These are phyloP conservation scores for Brachyistius frenatus DNA, from an alignment of 2,113 vertebrate species.

Conservation along the genomic window DNA sequence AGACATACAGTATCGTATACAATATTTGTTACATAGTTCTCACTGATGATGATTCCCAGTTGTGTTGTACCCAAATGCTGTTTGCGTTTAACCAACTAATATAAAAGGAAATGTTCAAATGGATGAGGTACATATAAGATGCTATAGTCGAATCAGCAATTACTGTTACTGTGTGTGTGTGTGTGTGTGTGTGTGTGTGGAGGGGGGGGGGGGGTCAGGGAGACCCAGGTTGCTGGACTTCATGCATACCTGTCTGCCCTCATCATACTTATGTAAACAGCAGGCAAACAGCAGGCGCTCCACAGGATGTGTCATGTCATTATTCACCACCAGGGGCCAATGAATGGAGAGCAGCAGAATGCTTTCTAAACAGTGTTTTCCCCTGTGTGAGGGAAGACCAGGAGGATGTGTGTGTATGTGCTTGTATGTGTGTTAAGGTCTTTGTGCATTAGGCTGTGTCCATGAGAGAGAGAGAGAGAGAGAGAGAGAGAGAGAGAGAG, in stretches of 20 bases:
- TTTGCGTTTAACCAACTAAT: too few relatives aligned
- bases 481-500: not conserved
- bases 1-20: too few relatives aligned
- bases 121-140: not conserved
- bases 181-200: slow-evolving; percentile 1
- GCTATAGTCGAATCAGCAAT: slow-evolving; percentile 31
- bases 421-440: slow-evolving; percentile 23
- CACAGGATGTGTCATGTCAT: slow-evolving; percentile 76
- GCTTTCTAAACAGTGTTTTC: slow-evolving; percentile 58
- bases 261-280: slow-evolving; percentile 75
- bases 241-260: slow-evolving; percentile 67
- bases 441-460: slow-evolving; percentile 47
- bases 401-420: slow-evolving; percentile 8
- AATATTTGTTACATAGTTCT: too few relatives aligned
- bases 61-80: too few relatives aligned
- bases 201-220: slow-evolving; percentile 26
- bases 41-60: too few relatives aligned
- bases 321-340: slow-evolving; percentile 78
- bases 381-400: slow-evolving; percentile 54
- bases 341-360: slow-evolving; percentile 52
- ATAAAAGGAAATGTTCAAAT: too few relatives aligned
- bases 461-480: slow-evolving; percentile 8
- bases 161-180: not conserved
- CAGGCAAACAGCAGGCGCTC: slow-evolving; percentile 60
- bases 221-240: slow-evolving; percentile 65